These are phyloP conservation scores for Thalassophryne amazonica DNA, from an alignment of 2,797 vertebrate genomes.

Conservation along the genomic window DNA sequence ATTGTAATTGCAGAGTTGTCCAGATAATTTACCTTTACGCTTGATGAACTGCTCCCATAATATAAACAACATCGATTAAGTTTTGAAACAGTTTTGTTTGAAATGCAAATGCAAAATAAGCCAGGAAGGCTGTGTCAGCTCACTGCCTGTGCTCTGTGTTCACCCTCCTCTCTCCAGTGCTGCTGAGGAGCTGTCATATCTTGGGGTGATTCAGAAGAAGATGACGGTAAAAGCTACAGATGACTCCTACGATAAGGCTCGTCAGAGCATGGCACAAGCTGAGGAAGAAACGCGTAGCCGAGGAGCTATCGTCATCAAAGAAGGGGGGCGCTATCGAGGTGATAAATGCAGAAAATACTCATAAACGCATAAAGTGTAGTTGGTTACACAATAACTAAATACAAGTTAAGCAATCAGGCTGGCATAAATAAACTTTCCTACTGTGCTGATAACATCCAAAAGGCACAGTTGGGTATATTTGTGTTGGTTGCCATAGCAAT, in stretches of 20 bases:
- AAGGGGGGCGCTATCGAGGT: conserved; percentile 84
- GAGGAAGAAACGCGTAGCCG: conserved; percentile 91
- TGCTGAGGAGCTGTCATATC: conserved; percentile 54
- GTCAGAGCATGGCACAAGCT: conserved; percentile 88
- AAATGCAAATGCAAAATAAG: too few relatives aligned
- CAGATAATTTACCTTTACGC: not conserved
- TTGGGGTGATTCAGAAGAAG: conserved; percentile 87
- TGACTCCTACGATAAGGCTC: conserved; percentile 92
- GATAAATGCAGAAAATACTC: conserved; percentile 26
- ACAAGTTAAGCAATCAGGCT: conserved; percentile 13
- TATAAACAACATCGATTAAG: not conserved
- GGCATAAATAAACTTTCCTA: conserved; percentile 41
- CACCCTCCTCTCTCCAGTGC: conserved; percentile 29
- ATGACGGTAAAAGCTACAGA: conserved; percentile 92
- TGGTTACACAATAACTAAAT: conserved; percentile 26
- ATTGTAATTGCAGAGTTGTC: not conserved
- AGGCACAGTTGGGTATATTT: conserved; percentile 40
- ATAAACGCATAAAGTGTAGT: not conserved
- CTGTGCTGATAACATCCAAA: conserved; percentile 14
- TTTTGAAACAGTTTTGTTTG: not conserved
- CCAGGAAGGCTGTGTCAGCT: not conserved
- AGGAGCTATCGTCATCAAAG: conserved; percentile 90
- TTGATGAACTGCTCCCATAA: not conserved
- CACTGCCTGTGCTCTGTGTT: not conserved
- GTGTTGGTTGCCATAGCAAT: conserved; percentile 43